Evolutionary conservation across 2,888 invertebrate species (phyloP).

Genomic region (Drosophila paracracens): DNA sequence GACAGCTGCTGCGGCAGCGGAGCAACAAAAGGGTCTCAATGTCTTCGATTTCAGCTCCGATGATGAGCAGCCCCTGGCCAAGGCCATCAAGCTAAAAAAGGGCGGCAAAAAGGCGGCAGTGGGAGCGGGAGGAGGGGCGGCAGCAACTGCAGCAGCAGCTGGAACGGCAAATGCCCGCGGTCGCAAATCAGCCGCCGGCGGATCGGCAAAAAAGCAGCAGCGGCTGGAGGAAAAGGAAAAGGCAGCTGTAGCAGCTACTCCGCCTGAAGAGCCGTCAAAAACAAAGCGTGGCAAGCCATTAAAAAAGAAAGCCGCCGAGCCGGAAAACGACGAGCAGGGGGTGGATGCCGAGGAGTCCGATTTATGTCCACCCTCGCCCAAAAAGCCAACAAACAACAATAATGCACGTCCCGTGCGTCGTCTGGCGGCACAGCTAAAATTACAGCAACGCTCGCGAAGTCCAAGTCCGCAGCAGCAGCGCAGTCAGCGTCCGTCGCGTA

Average conservation of each 20-base stretch:
- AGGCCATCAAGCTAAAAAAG: conserved; percentile 83
- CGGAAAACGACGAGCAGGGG: conserved; percentile 29
- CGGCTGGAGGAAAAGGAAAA: conserved; percentile 10
- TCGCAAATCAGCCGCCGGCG: conserved; percentile 51
- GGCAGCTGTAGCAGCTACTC: conserved; percentile 13
- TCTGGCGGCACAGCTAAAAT: conserved; percentile 43
- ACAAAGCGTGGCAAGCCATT: conserved; percentile 52
- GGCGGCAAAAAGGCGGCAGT: conserved; percentile 56
- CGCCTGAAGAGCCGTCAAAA: conserved; percentile 34
- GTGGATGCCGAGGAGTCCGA: conserved; percentile 34
- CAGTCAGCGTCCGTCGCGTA: conserved; percentile 87
- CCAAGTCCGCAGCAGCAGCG: conserved; percentile 58
- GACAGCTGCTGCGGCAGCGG: conserved; percentile 30
- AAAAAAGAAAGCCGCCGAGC: conserved; percentile 62
- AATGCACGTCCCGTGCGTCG: conserved; percentile 63
- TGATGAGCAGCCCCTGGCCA: conserved; percentile 86
- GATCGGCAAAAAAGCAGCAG: conserved; percentile 47
- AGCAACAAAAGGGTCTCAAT: conserved; percentile 70
- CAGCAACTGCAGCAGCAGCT: conserved; percentile 9
- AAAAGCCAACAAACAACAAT: conserved; percentile 51
- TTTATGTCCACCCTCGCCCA: conserved; percentile 54
- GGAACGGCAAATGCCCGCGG: conserved; percentile 43
- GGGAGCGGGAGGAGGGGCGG: conserved; percentile 10
- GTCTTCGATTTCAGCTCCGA: conserved; percentile 86
- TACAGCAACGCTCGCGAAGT: conserved; percentile 39